Evolutionary conservation across 2,888 invertebrate genomes (phyloP).

Genomic region (Drosophila leonis): DNA sequence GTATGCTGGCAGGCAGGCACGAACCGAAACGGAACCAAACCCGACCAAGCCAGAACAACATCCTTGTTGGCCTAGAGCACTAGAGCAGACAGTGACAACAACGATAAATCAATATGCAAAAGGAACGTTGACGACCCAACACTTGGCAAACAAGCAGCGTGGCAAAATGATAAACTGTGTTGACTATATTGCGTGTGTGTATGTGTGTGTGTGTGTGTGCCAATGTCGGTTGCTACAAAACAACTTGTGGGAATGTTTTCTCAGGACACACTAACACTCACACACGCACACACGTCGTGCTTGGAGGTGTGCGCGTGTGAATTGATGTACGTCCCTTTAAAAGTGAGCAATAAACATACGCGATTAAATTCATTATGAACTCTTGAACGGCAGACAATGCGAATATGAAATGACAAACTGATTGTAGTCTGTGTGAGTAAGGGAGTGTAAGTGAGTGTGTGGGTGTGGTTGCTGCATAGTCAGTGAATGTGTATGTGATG

Average conservation of each 20-base stretch:
- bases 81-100: conserved; percentile 32
- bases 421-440: conserved; percentile 37
- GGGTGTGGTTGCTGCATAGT: conserved; percentile 16
- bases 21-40: conserved; percentile 15
- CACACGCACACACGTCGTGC: not conserved
- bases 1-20: conserved; percentile 14
- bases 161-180: conserved; percentile 78
- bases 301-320: conserved; percentile 25
- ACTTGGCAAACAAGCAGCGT: conserved; percentile 68
- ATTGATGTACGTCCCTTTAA: conserved; percentile 40
- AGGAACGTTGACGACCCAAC: conserved; percentile 50
- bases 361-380: conserved; percentile 85
- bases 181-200: conserved; percentile 32
- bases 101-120: conserved; percentile 76
- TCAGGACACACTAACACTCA: conserved; percentile 10
- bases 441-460: conserved; percentile 24
- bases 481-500: conserved; percentile 8
- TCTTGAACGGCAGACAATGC: conserved; percentile 77
- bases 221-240: conserved; percentile 35
- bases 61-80: conserved; percentile 25
- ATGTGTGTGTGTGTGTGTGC: conserved; percentile 4
- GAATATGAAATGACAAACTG: conserved; percentile 73
- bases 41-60: conserved; percentile 36
- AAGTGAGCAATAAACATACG: conserved; percentile 84
- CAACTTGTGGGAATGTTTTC: conserved; percentile 62